Base-by-base conservation (phyloP, 1,140 invertebrate genomes). In the Musca domestica region DNA sequence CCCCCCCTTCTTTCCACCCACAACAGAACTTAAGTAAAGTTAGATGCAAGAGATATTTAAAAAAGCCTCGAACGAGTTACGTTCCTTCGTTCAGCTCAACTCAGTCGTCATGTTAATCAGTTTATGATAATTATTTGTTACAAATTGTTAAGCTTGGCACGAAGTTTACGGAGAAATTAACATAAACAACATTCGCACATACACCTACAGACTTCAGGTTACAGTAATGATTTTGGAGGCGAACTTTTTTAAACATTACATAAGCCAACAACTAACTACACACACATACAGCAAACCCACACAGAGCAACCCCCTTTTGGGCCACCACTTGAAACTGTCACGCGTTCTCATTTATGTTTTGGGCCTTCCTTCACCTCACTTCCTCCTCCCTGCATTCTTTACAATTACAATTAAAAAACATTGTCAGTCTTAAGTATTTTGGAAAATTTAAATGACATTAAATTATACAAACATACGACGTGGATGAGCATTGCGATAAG, bases 41-140 rank as follows among this genome's bases (percentile, higher is more conserved):
- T 12, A 20, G n/a, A 61, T 10, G 20, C n/a, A 20, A 19, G 25
- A 6, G 19, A n/a, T n/a, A n/a, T 7, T 23, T 7, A 22, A 46
- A n/a, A 34, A 19, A 41, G 10, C 20, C n/a, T 17, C 9, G 34
- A 30, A 30, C 27, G 27, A 41, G 34, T 41, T 9, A 41, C 34
- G 34, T 41, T 41, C 34, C 6, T 12, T 41, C 34, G 34, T 12
- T 54, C 67, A 51, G 17, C 30, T 41, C 61, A 27, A 48, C 19
- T 51, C 46, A 64, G 75, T 74, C 77, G 34, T 78, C 77, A 80
- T 80, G 77, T 80, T 80, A 80, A 80, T 80, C 77, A 80, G 76
- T 77, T 80, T 80, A 80, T 80, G 77, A 80, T 79, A 80, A 80
- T 80, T 80, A 80, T 80, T 80, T 77, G 77, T 76, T 76, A 80